Base-by-base conservation (phyloP, 1,140 invertebrate species). In the Phthorimaea operculella region DNA sequence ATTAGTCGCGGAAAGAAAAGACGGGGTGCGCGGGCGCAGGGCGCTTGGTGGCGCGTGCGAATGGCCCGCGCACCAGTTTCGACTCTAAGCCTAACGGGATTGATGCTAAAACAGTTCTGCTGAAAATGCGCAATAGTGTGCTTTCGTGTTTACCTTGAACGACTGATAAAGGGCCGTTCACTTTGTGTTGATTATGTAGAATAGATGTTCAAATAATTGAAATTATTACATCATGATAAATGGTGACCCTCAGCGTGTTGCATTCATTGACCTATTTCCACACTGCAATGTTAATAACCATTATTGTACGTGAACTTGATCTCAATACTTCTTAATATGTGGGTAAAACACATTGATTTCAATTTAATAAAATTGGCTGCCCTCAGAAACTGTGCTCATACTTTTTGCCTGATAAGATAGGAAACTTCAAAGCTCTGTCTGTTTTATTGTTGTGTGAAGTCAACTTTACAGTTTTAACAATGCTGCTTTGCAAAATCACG, bases 111-210 rank as follows among this genome's bases (percentile, higher is more conserved):
- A 47, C 44, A 47, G 15, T 47, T 15, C 15, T 47, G 9, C n/a
- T 9, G 14, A 14, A 14, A 47, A 50, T 47, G 15, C 14, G 48
- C 8, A 28, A 50, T 4, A 50, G 17, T 52, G 63, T 60, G 52
- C 64, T 70, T 59, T 62, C 68, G 63, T 64, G 78, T 65, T 73
- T 63, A 62, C 72, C 70, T 75, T 79, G 74, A 66, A 70, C 55
- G 55, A 52, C 48, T 70, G 67, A 76, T 76, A 73, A 76, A 74
- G 71, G 71, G 60, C 74, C 74, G 53, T 79, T 79, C 76, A 74
- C 76, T 80, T 70, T 34, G 21, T 28, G 50, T 39, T 64, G 58
- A 62, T 62, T 60, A 58, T 33, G 48, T 48, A 58, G 33, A 39
- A 49, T 34, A 58, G 47, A 49, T 54, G 50, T 21, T 51, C 55